Evolutionary conservation across 2,797 vertebrate species (phyloP).

Genomic region (Gadopsis bispinosus): DNA sequence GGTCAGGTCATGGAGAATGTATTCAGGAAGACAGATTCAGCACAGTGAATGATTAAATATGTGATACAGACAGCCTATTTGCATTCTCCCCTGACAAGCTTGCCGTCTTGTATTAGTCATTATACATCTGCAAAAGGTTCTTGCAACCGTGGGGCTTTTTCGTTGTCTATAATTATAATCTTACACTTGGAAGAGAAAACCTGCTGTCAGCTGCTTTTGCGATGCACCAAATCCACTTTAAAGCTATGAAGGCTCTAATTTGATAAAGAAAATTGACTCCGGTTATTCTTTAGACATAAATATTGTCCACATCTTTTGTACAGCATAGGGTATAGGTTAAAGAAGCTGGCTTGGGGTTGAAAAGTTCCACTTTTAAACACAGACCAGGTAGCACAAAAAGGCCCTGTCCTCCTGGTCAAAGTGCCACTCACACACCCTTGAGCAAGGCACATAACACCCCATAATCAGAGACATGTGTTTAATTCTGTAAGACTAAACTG

Average conservation of each 20-base stretch:
- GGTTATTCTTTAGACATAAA: constrained; percentile 11
- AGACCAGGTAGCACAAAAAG: background rate
- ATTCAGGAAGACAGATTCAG: constrained; percentile 39
- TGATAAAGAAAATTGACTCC: background rate
- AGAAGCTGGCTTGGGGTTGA: background rate
- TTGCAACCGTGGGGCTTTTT: constrained; percentile 7
- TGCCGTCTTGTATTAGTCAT: constrained; percentile 42
- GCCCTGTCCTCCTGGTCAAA: background rate
- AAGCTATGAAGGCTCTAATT: constrained; percentile 8
- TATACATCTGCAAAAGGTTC: constrained; percentile 33
- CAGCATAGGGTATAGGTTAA: background rate
- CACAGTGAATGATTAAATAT: constrained; percentile 49
- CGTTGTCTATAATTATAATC: constrained; percentile 14
- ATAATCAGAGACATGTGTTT: background rate
- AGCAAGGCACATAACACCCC: background rate
- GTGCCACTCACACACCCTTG: background rate
- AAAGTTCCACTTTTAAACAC: background rate
- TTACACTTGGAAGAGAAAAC: constrained; percentile 20
- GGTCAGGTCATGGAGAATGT: constrained; percentile 46
- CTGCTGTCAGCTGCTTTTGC: background rate
- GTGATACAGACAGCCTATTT: constrained; percentile 38
- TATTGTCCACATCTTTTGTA: background rate
- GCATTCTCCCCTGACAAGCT: constrained; percentile 29
- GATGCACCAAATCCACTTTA: constrained; percentile 4
- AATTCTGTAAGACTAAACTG: background rate